These are phyloP conservation scores for Amyelois transitella DNA, from an alignment of 1,140 invertebrate species.

Conservation along the genomic window DNA sequence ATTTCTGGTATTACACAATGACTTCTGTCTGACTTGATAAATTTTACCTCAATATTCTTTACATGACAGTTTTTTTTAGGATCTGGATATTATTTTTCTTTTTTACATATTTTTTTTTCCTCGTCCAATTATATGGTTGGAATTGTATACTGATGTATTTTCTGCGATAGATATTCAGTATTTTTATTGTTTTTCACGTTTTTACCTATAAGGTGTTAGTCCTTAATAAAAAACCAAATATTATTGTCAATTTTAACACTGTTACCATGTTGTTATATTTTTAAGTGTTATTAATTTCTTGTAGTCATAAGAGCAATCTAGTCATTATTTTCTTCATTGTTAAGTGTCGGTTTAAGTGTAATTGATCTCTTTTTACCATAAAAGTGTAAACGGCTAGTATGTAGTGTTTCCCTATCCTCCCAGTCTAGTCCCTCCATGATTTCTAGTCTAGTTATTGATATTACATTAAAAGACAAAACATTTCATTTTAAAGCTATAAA, in stretches of 20 bases:
- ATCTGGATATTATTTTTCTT: no score
- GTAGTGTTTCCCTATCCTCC: constrained; percentile 26
- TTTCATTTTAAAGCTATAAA: no score
- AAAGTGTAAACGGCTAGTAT: constrained; percentile 23
- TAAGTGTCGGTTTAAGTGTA: not conserved
- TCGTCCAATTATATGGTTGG: no score
- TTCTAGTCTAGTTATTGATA: constrained; percentile 31
- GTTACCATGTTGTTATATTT: not conserved
- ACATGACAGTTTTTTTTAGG: no score
- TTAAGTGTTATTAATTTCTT: not conserved
- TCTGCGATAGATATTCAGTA: no score
- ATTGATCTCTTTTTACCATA: not conserved
- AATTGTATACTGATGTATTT: no score
- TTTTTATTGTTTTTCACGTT: no score
- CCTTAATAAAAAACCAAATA: not conserved
- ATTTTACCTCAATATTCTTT: no score
- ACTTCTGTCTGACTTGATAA: no score
- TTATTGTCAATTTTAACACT: constrained; percentile 17
- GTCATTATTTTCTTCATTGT: not conserved
- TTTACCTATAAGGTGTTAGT: no score
- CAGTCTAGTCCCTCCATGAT: constrained; percentile 45
- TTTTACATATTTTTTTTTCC: no score
- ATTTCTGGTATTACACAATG: no score
- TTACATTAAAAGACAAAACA: not conserved
- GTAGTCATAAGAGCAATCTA: not conserved